Conservation (phyloP, 2,888 invertebrate genomes). For the Leptopterna dolabrata region DNA sequence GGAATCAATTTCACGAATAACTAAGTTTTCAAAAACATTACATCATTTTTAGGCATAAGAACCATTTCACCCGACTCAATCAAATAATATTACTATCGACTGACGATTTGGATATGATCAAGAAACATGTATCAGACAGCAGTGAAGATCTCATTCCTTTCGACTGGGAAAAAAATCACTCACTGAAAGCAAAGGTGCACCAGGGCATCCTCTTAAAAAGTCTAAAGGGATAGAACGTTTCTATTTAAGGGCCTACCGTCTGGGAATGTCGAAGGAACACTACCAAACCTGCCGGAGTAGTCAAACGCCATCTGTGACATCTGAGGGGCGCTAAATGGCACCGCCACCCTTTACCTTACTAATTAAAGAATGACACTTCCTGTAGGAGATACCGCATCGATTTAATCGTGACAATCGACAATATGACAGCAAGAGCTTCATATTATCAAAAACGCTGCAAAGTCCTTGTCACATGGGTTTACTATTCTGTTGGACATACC, state of each 20-base stretch:
- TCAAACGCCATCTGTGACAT: not conserved
- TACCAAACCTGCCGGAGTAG: not conserved
- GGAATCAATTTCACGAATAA: too few relatives aligned
- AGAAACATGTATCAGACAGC: too few relatives aligned
- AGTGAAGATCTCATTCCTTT: too few relatives aligned
- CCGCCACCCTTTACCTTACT: not conserved
- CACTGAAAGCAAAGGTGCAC: not conserved
- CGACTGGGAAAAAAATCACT: not conserved
- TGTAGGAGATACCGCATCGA: not conserved
- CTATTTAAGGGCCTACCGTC: constrained; percentile 23
- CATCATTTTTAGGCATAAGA: too few relatives aligned
- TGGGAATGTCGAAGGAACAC: constrained; percentile 15
- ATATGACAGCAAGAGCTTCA: not conserved
- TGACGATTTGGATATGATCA: too few relatives aligned
- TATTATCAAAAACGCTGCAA: too few relatives aligned
- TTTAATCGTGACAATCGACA: not conserved
- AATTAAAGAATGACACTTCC: constrained; percentile 3
- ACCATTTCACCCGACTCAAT: too few relatives aligned
- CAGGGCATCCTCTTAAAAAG: not conserved
- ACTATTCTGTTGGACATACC: too few relatives aligned
- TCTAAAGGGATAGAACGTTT: not conserved
- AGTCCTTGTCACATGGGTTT: too few relatives aligned
- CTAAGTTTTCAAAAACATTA: too few relatives aligned
- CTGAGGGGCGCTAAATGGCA: not conserved
- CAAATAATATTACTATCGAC: too few relatives aligned